Percentiles rank a stretch among this genome's conserved stretches.
These are phyloP conservation scores for Gnathonemus echidnorhynchus DNA, from an alignment of 2,113 vertebrate species.

Conservation along the genomic window DNA sequence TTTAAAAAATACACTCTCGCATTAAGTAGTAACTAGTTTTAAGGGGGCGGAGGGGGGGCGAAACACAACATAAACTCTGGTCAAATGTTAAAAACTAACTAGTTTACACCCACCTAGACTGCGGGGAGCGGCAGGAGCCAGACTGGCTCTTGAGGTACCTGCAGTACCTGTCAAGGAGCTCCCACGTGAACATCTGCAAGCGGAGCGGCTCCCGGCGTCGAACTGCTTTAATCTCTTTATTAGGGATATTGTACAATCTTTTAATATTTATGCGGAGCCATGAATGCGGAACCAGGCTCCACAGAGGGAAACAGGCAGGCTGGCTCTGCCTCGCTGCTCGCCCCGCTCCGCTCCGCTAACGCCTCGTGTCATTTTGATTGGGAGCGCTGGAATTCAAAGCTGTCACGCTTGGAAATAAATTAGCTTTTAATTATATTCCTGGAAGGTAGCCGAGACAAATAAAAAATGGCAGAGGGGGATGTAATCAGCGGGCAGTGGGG, in stretches of 20 bases:
- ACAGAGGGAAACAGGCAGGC: background rate
- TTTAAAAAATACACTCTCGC: background rate
- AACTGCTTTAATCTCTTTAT: conserved; percentile 8
- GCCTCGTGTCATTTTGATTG: conserved; percentile 11
- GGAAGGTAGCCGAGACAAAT: conserved; percentile 16
- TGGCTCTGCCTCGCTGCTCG: background rate
- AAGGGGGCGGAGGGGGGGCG: background rate
- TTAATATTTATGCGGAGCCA: background rate
- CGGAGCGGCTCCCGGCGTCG: background rate
- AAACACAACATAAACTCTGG: background rate
- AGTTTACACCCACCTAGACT: background rate
- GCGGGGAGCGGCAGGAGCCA: background rate
- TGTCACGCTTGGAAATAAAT: conserved; percentile 15
- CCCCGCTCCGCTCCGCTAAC: conserved; percentile 1
- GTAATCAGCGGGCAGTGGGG: background rate
- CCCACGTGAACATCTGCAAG: background rate
- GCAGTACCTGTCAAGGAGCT: background rate
- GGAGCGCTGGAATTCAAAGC: conserved; percentile 9
- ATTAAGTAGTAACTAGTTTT: background rate
- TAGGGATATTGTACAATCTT: background rate
- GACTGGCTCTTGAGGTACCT: background rate
- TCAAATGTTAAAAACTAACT: background rate
- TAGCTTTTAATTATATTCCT: conserved; percentile 17
- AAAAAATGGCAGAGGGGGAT: conserved; percentile 11
- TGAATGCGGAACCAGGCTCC: background rate